Conservation (phyloP, 2,113 vertebrate genomes). For the Brienomyrus longianalis region DNA sequence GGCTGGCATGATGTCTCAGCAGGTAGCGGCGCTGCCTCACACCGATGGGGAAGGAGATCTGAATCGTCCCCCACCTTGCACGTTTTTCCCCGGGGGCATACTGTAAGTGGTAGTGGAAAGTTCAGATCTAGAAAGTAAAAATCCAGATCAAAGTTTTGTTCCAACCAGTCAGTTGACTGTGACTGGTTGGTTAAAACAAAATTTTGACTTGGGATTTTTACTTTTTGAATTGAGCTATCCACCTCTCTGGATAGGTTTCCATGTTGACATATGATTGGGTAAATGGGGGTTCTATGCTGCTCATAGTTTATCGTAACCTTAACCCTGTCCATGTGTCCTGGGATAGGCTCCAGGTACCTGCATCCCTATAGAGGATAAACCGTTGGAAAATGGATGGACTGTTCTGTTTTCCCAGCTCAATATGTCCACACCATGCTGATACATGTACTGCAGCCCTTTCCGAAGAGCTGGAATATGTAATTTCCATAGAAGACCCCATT, state of each 20-base stretch:
- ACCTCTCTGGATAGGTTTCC: neutral
- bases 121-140: neutral
- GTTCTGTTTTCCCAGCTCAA: neutral
- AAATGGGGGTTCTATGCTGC: neutral
- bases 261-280: neutral
- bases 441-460: neutral
- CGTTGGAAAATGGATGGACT: neutral
- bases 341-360: neutral
- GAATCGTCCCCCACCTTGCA: neutral
- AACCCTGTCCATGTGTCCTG: neutral
- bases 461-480: neutral
- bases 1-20: neutral
- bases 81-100: neutral
- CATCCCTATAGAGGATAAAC: neutral
- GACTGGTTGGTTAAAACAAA: neutral
- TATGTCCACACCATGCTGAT: neutral
- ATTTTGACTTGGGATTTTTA: neutral
- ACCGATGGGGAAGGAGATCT: neutral
- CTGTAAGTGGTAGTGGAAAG: neutral
- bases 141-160: neutral
- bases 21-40: neutral
- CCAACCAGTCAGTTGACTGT: neutral
- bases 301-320: too few species aligned
- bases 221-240: neutral
- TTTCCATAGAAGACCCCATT: neutral